A percentile compares a stretch with the other conserved stretches of the same genome.
phyloP scores from a whole-genome alignment of 1,140 invertebrate genomes.

The Pomacea maculata region DNA sequence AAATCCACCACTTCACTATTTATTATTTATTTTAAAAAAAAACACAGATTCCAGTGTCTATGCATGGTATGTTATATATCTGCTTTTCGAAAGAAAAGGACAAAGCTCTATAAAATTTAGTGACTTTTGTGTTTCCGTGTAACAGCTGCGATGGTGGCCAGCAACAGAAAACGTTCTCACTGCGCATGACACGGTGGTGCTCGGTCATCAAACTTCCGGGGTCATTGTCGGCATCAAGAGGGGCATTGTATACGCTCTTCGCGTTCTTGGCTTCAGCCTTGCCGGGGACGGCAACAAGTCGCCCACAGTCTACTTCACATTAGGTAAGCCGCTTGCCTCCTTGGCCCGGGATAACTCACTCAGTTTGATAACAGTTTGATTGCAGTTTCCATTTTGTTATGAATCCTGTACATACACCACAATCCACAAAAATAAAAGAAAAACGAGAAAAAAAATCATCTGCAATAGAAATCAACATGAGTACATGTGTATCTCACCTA shows the following conservation, averaged over 20 bases:
- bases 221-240: constrained; percentile 30
- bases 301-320: constrained; percentile 47
- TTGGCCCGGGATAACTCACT: not conserved
- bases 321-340: constrained; percentile 21
- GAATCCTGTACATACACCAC: no score
- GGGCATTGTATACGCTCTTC: constrained; percentile 39
- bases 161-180: constrained; percentile 37
- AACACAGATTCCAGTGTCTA: not conserved
- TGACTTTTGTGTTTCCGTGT: not conserved
- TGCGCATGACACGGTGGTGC: constrained; percentile 27
- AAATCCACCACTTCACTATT: no score
- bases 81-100: not conserved
- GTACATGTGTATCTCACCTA: no score
- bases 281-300: constrained; percentile 50
- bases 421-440: no score
- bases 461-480: no score
- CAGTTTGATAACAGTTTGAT: not conserved
- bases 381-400: not conserved
- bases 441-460: no score
- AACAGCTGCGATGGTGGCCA: constrained; percentile 40
- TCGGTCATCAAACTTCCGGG: constrained; percentile 19
- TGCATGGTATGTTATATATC: not conserved
- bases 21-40: no score
- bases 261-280: constrained; percentile 39
- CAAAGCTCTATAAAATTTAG: no score